A percentile compares a stretch with the other conserved stretches of the same genome.
Evolutionary conservation across 1,140 invertebrate genomes (phyloP).

Genomic region (Ips typographus): DNA sequence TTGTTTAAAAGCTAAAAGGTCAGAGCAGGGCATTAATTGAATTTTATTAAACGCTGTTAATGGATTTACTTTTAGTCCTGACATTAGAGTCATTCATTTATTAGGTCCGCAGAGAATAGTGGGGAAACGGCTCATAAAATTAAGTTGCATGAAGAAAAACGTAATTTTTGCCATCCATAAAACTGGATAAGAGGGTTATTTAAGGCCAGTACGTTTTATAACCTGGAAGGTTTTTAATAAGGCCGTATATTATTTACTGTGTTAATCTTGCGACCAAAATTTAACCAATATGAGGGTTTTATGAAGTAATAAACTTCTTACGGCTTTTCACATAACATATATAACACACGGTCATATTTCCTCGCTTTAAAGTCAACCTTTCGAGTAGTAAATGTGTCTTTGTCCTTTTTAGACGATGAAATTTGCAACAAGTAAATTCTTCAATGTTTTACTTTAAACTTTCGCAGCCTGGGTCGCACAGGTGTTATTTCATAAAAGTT

Average conservation of each 20-base stretch:
- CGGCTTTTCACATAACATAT: constrained; percentile 4
- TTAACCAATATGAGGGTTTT: constrained; percentile 16
- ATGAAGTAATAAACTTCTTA: constrained; percentile 14
- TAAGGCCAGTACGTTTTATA: constrained; percentile 6
- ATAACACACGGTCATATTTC: too few species aligned
- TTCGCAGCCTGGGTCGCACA: not conserved
- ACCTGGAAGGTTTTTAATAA: constrained; percentile 6
- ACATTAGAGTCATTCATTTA: not conserved
- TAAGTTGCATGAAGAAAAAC: constrained; percentile 3
- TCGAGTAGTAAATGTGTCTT: too few species aligned
- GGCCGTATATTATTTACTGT: constrained; percentile 11
- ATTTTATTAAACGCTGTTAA: not conserved
- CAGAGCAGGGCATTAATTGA: not conserved
- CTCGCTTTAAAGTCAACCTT: too few species aligned
- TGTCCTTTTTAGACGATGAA: not conserved
- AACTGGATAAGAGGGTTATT: constrained; percentile 11
- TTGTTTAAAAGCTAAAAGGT: not conserved
- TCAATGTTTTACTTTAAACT: not conserved
- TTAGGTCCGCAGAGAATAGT: not conserved
- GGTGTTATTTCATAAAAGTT: constrained; percentile 9
- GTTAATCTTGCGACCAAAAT: constrained; percentile 16
- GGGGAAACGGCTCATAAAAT: constrained; percentile 8
- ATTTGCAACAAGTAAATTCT: constrained; percentile 4
- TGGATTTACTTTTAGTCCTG: not conserved
- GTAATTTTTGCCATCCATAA: constrained; percentile 9